Evolutionary conservation across 2,888 invertebrate species (phyloP), one percentile per base, ranked within the genome.

Genomic region (Drosophila rellima): DNA sequence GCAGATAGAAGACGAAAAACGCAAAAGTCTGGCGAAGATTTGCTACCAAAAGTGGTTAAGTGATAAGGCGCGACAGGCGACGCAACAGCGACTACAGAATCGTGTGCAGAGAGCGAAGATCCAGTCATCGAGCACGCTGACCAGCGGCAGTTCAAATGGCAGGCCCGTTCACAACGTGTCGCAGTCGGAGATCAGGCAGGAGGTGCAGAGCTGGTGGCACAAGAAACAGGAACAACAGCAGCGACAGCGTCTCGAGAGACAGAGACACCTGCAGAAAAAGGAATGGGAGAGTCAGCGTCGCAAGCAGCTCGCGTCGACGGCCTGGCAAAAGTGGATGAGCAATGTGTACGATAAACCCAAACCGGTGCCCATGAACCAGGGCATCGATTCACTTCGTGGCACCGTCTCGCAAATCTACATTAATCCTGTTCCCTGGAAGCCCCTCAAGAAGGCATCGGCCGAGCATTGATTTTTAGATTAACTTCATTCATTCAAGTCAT

Each of bases 351-450:
- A 80, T 2, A 92, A 91, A 62, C 92, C 92, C 2, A 92, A 92
- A 48, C 92, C 92, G 10, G 92, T 92, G 26, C 92, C 92, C 2
- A 69, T 92, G 29, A 92, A 92, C 65, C 89, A 90, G 54, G 92
- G 92, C 13, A 71, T 92, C 18, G 83, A 90, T 42, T 90, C 92
- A 0, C 68, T 92, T 33, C 92, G 91, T 3, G 92, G 92, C 26
- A 91, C 92, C 1, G 67, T 92, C 33, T 92, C 92, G 0, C 75
- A 88, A 42, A 80, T 92, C 7, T 92, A 86, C 67, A 61, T 92
- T 0, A 92, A 92, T 79, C 92, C 92, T 1, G 74, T 79, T 11
- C 82, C 90, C 29, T 92, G 92, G 92, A 39, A 65, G 40, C 45
- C 11, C 1, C 39, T 60, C n/a, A 54, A 70, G 20, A 33, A 42